A percentile compares a stretch with the other conserved stretches of the same genome.
These are phyloP conservation scores for Junco hyemalis DNA, from an alignment of 2,113 vertebrate species.

Conservation along the genomic window DNA sequence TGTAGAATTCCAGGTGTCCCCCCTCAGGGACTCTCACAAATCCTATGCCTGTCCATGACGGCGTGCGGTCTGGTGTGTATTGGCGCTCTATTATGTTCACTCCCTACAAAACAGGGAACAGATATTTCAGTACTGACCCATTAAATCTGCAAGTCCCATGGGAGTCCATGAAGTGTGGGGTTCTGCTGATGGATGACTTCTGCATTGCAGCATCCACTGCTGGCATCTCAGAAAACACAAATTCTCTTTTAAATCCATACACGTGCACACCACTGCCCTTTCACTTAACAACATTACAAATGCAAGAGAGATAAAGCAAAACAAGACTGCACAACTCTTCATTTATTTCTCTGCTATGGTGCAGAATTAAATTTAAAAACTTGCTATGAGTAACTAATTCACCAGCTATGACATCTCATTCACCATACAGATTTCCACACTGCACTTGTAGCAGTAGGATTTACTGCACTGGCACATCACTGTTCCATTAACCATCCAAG, in stretches of 20 bases:
- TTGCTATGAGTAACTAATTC: neutral
- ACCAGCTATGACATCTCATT: neutral
- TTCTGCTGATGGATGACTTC: neutral
- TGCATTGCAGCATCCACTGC: neutral
- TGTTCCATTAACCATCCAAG: neutral
- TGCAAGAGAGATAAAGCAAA: neutral
- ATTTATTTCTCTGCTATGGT: neutral
- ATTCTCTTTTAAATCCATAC: neutral
- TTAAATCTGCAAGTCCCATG: neutral
- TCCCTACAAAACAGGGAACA: slow-evolving; percentile 71
- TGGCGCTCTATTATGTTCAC: slow-evolving; percentile 83
- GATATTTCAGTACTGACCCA: neutral
- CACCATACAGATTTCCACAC: neutral
- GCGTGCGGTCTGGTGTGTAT: slow-evolving; percentile 83
- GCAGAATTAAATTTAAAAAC: neutral
- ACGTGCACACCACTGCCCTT: accelerated
- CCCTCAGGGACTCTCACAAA: slow-evolving; percentile 93
- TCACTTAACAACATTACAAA: neutral
- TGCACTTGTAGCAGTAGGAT: neutral
- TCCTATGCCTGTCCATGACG: slow-evolving; percentile 94
- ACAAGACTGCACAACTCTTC: neutral
- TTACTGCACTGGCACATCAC: neutral
- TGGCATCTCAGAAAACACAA: neutral
- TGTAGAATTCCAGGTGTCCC: slow-evolving; percentile 87
- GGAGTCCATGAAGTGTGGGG: neutral